phyloP scores from a whole-genome alignment of 2,113 vertebrate species.

The Paralichthys olivaceus region DNA sequence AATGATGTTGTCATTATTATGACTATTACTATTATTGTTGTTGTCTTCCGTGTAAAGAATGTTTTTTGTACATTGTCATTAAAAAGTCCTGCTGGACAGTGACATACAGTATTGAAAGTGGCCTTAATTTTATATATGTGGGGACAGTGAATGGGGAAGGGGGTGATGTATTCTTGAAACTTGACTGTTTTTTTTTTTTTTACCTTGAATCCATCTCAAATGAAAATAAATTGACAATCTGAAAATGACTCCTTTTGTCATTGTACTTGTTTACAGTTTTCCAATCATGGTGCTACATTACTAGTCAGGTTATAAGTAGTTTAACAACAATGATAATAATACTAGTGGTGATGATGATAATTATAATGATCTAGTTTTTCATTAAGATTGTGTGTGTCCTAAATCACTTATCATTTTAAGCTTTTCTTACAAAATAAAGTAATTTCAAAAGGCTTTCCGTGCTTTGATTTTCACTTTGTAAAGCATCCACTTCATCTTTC shows the following conservation, averaged over 20 bases:
- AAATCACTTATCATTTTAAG: slow-evolving; percentile 59
- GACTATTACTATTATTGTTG: slow-evolving; percentile 81
- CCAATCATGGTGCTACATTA: slow-evolving; percentile 60
- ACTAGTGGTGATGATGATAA: slow-evolving; percentile 75
- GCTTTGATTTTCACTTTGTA: slow-evolving; percentile 65
- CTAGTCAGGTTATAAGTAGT: slow-evolving; percentile 43
- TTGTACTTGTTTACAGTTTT: slow-evolving; percentile 77
- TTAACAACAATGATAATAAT: slow-evolving; percentile 75
- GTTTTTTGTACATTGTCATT: slow-evolving; percentile 83
- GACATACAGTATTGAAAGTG: slow-evolving; percentile 82
- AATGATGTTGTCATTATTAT: slow-evolving; percentile 79
- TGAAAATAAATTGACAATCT: slow-evolving; percentile 82
- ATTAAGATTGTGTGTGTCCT: slow-evolving; percentile 68
- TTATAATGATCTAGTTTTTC: slow-evolving; percentile 67
- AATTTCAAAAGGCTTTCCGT: slow-evolving; percentile 74
- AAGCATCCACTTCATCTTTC: not conserved
- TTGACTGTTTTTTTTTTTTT: slow-evolving; percentile 76
- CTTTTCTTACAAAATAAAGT: slow-evolving; percentile 77
- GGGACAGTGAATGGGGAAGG: slow-evolving; percentile 78
- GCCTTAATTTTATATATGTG: slow-evolving; percentile 84
- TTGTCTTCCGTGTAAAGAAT: slow-evolving; percentile 80
- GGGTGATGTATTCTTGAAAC: slow-evolving; percentile 77
- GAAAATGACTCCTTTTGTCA: slow-evolving; percentile 77
- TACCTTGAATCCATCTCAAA: slow-evolving; percentile 73
- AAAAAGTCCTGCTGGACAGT: slow-evolving; percentile 87